Percentiles rank a stretch among this genome's conserved stretches.
phyloP scores from a whole-genome alignment of 2,888 invertebrate species.

The Gandaritis pyraliata region DNA sequence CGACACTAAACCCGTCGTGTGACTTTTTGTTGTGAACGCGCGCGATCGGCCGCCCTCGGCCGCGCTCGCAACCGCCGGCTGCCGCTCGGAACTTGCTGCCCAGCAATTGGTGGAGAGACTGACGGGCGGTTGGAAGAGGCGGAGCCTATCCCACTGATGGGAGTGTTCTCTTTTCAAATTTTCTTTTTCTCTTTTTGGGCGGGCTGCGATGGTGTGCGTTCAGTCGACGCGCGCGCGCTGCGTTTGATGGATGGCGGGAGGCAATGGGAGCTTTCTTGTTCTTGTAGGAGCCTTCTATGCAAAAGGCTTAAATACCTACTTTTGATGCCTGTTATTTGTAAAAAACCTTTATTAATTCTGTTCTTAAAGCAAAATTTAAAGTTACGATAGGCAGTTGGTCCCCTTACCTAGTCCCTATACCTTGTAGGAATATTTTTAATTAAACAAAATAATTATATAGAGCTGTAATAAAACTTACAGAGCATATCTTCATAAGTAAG shows the following conservation, averaged over 20 bases:
- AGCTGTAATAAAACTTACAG: too few relatives aligned
- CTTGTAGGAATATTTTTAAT: too few relatives aligned
- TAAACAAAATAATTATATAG: too few relatives aligned
- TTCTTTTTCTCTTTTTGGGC: slow-evolving; percentile 83
- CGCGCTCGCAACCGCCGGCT: slow-evolving; percentile 57
- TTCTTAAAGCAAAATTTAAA: neutral
- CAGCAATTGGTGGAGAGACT: slow-evolving; percentile 57
- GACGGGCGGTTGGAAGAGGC: slow-evolving; percentile 68
- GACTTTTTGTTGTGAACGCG: slow-evolving; percentile 82
- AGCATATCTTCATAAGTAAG: too few relatives aligned
- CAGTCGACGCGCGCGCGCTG: slow-evolving; percentile 75
- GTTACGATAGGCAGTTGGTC: neutral
- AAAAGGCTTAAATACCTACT: slow-evolving; percentile 20
- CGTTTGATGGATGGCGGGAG: slow-evolving; percentile 73
- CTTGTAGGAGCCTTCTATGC: slow-evolving; percentile 20
- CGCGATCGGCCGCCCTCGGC: slow-evolving; percentile 72
- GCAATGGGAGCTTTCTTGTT: slow-evolving; percentile 59
- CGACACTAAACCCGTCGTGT: slow-evolving; percentile 83
- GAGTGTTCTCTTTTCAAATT: slow-evolving; percentile 82
- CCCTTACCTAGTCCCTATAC: too few relatives aligned
- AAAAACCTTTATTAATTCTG: slow-evolving; percentile 1
- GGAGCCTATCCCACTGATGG: slow-evolving; percentile 66
- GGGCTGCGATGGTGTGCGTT: slow-evolving; percentile 78
- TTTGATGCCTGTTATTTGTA: slow-evolving; percentile 10
- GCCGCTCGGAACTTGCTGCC: slow-evolving; percentile 50